These are phyloP conservation scores for Malacoraja senta DNA, from an alignment of 2,797 vertebrate species.

Conservation along the genomic window DNA sequence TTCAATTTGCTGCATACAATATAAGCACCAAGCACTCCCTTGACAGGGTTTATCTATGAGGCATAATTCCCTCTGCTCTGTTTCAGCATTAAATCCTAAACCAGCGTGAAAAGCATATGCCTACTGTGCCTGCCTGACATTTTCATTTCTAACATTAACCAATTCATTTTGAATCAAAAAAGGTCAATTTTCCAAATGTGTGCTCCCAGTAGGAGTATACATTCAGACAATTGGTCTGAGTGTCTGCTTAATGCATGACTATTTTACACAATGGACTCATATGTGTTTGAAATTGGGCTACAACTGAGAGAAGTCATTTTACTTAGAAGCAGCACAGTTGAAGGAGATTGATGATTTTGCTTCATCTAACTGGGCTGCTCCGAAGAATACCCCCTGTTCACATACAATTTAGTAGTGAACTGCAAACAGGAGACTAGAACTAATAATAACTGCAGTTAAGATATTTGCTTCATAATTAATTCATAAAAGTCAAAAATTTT, in stretches of 20 bases:
- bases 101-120: not conserved
- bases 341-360: constrained; percentile 15
- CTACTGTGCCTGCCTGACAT: not conserved
- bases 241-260: not conserved
- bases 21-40: not conserved
- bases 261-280: not conserved
- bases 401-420: not conserved
- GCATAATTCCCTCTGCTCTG: not conserved
- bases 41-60: not conserved
- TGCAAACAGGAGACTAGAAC: not conserved
- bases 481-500: not conserved
- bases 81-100: not conserved
- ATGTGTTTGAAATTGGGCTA: not conserved
- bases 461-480: not conserved
- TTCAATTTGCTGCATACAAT: constrained; percentile 7
- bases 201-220: constrained; percentile 6
- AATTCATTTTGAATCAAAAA: constrained; percentile 2
- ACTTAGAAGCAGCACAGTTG: not conserved
- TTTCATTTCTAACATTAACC: not conserved
- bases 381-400: not conserved
- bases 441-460: not conserved
- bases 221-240: constrained; percentile 13
- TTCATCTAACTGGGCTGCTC: not conserved
- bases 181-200: constrained; percentile 12
- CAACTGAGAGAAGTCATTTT: not conserved